Percentiles rank a stretch among this genome's conserved stretches.
These are phyloP conservation scores for Chorisops tibialis DNA, from an alignment of 2,888 invertebrate genomes.

Conservation along the genomic window DNA sequence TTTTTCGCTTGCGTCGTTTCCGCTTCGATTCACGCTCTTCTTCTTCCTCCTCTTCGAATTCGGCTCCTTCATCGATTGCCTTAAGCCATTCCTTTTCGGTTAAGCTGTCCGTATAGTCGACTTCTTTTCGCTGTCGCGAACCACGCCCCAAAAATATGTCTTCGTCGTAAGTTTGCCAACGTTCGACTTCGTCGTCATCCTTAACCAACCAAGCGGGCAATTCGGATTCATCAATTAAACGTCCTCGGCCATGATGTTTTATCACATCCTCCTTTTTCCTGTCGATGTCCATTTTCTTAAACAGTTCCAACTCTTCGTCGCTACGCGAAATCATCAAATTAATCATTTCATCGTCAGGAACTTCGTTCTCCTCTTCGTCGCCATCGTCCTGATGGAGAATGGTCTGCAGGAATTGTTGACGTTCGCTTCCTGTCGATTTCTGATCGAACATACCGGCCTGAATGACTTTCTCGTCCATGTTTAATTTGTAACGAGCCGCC, in stretches of 20 bases:
- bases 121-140: conserved; percentile 90
- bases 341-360: conserved; percentile 97
- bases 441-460: conserved; percentile 99
- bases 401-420: conserved; percentile 92
- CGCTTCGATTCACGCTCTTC: conserved; percentile 61
- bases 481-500: conserved; percentile 95
- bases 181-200: conserved; percentile 88
- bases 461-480: conserved; percentile 99
- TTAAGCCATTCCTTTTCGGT: conserved; percentile 98
- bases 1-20: conserved; percentile 61
- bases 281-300: conserved; percentile 91
- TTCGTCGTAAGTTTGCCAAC: conserved; percentile 68
- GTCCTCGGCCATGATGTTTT: conserved; percentile 69
- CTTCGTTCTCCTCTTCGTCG: conserved; percentile 70
- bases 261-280: conserved; percentile 73
- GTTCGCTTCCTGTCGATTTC: conserved; percentile 94
- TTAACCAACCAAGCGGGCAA: conserved; percentile 93
- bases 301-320: conserved; percentile 91
- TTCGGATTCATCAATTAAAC: conserved; percentile 91
- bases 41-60: conserved; percentile 66
- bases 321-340: conserved; percentile 98
- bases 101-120: conserved; percentile 94
- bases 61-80: conserved; percentile 59
- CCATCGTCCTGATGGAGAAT: conserved; percentile 93
- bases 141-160: conserved; percentile 85